These are phyloP conservation scores for Phylloscopus trochilus DNA, from an alignment of 2,113 vertebrate species.

Conservation along the genomic window DNA sequence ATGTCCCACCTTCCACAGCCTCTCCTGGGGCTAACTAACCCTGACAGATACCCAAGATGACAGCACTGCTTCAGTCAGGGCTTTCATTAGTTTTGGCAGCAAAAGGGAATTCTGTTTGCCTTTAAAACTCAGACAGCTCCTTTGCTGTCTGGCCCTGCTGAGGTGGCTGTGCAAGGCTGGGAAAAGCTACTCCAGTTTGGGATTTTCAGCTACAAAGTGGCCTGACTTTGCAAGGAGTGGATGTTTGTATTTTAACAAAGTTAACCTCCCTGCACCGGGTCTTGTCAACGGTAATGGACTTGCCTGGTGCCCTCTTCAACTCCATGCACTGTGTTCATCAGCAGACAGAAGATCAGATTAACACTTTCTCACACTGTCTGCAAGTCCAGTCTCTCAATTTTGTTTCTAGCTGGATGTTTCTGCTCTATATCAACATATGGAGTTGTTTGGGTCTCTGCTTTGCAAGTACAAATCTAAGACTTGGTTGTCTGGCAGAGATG, in stretches of 20 bases:
- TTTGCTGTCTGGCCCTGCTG: neutral
- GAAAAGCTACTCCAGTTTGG: neutral
- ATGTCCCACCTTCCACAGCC: neutral
- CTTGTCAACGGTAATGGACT: neutral
- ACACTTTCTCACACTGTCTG: slow-evolving; percentile 18
- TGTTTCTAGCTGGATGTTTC: slow-evolving; percentile 11
- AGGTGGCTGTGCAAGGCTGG: neutral
- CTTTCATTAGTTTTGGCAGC: neutral
- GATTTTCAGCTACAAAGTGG: neutral
- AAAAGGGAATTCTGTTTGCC: neutral
- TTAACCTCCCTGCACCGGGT: neutral
- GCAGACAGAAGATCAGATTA: slow-evolving; percentile 26
- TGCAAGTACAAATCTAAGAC: slow-evolving; percentile 9
- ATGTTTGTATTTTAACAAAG: slow-evolving; percentile 14
- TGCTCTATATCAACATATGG: neutral
- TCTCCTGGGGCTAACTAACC: neutral
- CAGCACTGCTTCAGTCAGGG: neutral
- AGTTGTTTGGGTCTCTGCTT: slow-evolving; percentile 26
- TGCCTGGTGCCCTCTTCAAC: slow-evolving; percentile 49
- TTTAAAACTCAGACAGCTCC: neutral
- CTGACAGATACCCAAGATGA: neutral
- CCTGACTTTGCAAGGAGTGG: neutral
- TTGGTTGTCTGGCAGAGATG: slow-evolving; percentile 24
- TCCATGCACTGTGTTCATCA: neutral
- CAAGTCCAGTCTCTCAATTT: neutral